Conservation (phyloP, 2,888 invertebrate genomes). For the Notocelia uddmanniana region DNA sequence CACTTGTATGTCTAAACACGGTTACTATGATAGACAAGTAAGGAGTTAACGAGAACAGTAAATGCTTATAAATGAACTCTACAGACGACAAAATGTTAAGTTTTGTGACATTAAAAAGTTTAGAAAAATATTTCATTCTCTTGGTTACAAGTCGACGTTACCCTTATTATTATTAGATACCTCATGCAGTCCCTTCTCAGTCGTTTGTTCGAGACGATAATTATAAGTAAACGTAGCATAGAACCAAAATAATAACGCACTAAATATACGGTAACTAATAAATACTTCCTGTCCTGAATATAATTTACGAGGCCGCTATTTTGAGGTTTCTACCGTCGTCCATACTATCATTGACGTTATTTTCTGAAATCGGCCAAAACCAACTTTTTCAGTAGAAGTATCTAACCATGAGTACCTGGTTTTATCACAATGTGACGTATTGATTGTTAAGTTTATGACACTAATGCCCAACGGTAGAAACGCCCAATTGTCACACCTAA, state of each 20-base stretch:
- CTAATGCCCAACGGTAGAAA: neutral
- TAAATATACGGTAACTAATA: slow-evolving; percentile 43
- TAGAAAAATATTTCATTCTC: slow-evolving; percentile 82
- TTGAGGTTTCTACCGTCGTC: neutral
- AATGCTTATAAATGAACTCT: slow-evolving; percentile 74
- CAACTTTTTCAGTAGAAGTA: neutral
- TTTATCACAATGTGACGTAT: neutral
- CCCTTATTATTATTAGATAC: slow-evolving; percentile 69
- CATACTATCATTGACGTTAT: neutral
- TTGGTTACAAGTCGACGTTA: slow-evolving; percentile 74
- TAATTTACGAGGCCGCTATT: slow-evolving; percentile 13
- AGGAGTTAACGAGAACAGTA: slow-evolving; percentile 72
- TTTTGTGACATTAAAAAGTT: slow-evolving; percentile 81
- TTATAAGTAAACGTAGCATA: slow-evolving; percentile 44
- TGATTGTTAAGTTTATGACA: neutral
- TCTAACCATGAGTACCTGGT: neutral
- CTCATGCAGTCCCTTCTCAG: slow-evolving; percentile 81
- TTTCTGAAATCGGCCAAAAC: neutral
- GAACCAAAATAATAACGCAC: slow-evolving; percentile 52
- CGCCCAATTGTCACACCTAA: slow-evolving; percentile 8
- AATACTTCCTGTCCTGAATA: slow-evolving; percentile 28
- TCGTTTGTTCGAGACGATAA: slow-evolving; percentile 62
- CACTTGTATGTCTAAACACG: slow-evolving; percentile 42
- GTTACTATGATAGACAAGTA: slow-evolving; percentile 54
- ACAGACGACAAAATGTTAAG: slow-evolving; percentile 62